Evolutionary conservation across 2,113 vertebrate genomes (phyloP).

Genomic region (Macaca nemestrina): DNA sequence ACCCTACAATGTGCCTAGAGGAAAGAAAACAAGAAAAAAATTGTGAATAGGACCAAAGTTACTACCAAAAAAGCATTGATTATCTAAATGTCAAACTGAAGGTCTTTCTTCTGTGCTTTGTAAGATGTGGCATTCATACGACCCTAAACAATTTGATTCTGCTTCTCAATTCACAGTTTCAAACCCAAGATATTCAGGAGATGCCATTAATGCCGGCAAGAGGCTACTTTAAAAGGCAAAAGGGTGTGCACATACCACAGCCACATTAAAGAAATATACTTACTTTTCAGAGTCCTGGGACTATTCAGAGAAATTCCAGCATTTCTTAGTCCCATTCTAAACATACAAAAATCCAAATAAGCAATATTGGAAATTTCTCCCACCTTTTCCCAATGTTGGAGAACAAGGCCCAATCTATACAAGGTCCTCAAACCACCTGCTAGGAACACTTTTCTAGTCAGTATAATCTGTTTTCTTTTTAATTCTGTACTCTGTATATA

Average conservation of each 20-base stretch:
- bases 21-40: constrained; percentile 1
- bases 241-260: background rate
- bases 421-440: background rate
- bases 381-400: background rate
- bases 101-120: background rate
- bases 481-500: background rate
- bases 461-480: background rate
- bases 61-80: background rate
- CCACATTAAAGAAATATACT: background rate
- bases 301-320: background rate
- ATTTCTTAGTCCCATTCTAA: background rate
- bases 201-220: background rate
- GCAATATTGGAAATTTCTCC: background rate
- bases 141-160: background rate
- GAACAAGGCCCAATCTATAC: background rate
- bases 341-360: constrained; percentile 6
- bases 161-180: background rate
- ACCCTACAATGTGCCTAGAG: background rate
- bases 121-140: background rate
- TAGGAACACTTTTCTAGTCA: background rate
- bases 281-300: background rate
- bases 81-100: background rate
- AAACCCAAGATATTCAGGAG: background rate
- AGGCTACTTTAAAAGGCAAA: background rate
- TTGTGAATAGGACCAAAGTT: background rate